Evolutionary conservation across 64 coral and sea anemone genomes (phyloP).

Genomic region (Acropora tenuis): DNA sequence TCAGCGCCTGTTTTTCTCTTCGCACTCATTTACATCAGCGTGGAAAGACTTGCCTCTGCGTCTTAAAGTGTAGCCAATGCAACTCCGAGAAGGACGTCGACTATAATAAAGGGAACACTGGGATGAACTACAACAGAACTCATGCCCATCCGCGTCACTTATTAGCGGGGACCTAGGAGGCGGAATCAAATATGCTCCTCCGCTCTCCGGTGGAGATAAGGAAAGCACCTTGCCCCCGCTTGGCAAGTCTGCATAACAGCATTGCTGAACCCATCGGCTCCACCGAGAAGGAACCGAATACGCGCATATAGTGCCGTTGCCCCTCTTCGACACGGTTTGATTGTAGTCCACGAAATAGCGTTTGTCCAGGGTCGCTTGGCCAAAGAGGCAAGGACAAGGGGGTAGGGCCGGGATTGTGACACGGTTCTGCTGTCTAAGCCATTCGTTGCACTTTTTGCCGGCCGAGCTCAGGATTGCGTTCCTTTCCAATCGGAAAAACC

Average conservation of each 20-base stretch:
- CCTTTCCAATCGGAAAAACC: constrained; percentile 60
- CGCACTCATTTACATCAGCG: not conserved
- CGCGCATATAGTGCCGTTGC: constrained; percentile 24
- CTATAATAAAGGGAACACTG: constrained; percentile 63
- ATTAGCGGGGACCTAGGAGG: not conserved
- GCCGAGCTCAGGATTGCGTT: not conserved
- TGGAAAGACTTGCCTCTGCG: constrained; percentile 34
- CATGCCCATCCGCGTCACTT: constrained; percentile 40
- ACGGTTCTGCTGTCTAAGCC: constrained; percentile 34
- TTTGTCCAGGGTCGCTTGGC: not conserved
- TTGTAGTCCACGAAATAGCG: constrained; percentile 28
- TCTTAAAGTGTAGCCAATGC: constrained; percentile 1
- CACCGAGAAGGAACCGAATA: constrained; percentile 4
- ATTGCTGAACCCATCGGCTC: constrained; percentile 53
- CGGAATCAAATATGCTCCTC: constrained; percentile 14
- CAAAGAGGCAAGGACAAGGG: constrained; percentile 46
- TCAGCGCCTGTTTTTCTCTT: no score
- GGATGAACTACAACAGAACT: constrained; percentile 39
- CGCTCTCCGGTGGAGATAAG: constrained; percentile 24
- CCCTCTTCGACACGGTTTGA: not conserved
- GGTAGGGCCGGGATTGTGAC: constrained; percentile 23
- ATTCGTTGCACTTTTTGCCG: constrained; percentile 56
- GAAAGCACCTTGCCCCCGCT: constrained; percentile 23
- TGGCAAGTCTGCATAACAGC: constrained; percentile 58
- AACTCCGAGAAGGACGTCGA: constrained; percentile 41